Conservation (phyloP, 2,888 invertebrate genomes). For the Hyposoter didymator region DNA sequence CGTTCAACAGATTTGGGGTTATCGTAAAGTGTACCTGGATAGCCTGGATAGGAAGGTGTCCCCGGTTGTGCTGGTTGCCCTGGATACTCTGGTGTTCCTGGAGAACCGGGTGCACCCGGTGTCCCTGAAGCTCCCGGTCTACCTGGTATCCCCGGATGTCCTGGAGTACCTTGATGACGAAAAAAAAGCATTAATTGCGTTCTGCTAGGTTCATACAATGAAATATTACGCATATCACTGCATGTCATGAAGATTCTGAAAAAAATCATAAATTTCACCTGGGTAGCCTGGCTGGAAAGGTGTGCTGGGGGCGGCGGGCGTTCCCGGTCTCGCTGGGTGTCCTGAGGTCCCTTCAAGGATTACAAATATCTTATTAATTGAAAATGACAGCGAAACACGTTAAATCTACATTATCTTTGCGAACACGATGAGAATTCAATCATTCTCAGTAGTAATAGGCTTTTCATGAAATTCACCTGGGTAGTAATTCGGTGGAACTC, state of each 20-base stretch:
- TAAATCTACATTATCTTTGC: background rate
- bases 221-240: too few relatives aligned
- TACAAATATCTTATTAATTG: too few relatives aligned
- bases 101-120: conserved; percentile 73
- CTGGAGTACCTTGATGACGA: background rate
- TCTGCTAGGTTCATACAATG: too few relatives aligned
- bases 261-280: conserved; percentile 42
- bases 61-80: conserved; percentile 15
- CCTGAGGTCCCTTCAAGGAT: conserved; percentile 62
- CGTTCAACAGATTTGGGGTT: too few relatives aligned
- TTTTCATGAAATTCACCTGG: conserved; percentile 57
- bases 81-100: conserved; percentile 69
- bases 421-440: too few relatives aligned
- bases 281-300: conserved; percentile 66
- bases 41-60: conserved; percentile 60
- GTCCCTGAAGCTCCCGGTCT: conserved; percentile 83
- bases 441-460: conserved; percentile 18
- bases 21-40: conserved; percentile 33
- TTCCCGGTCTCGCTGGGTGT: conserved; percentile 67
- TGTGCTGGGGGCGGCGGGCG: conserved; percentile 45
- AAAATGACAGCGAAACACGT: too few relatives aligned
- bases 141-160: conserved; percentile 73
- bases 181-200: too few relatives aligned
- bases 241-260: too few relatives aligned
- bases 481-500: conserved; percentile 79